These are phyloP conservation scores for Deilephila porcellus DNA, from an alignment of 2,888 invertebrate genomes.

Conservation along the genomic window DNA sequence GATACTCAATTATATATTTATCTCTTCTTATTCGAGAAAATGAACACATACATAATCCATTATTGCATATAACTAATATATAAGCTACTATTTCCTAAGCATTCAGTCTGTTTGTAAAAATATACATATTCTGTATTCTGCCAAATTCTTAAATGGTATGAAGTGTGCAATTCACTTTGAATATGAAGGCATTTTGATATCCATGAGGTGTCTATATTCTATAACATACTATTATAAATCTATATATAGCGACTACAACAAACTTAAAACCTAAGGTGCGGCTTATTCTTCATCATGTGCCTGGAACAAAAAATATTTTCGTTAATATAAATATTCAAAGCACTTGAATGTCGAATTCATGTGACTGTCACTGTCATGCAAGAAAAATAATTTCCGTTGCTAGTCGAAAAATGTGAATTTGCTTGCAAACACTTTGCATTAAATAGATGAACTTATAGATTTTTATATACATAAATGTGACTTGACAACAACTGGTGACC, in stretches of 20 bases:
- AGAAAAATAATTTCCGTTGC: too few species aligned
- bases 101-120: conserved; percentile 25
- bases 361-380: neutral
- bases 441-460: too few species aligned
- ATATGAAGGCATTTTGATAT: conserved; percentile 67
- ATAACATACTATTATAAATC: conserved; percentile 66
- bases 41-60: conserved; percentile 21
- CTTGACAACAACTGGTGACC: too few species aligned
- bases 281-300: conserved; percentile 94
- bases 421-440: too few species aligned
- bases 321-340: conserved; percentile 1
- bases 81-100: conserved; percentile 11
- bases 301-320: conserved; percentile 81
- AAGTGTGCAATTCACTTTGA: conserved; percentile 71
- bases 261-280: conserved; percentile 90
- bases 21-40: conserved; percentile 17
- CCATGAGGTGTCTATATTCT: conserved; percentile 61
- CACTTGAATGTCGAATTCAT: neutral
- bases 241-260: conserved; percentile 62
- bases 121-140: conserved; percentile 33
- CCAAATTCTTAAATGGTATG: conserved; percentile 73
- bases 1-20: neutral
- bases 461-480: too few species aligned
- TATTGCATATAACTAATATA: conserved; percentile 21
- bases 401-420: too few species aligned